Evolutionary conservation across 2,797 vertebrate species (phyloP).

Genomic region (Arnoldichthys spilopterus): DNA sequence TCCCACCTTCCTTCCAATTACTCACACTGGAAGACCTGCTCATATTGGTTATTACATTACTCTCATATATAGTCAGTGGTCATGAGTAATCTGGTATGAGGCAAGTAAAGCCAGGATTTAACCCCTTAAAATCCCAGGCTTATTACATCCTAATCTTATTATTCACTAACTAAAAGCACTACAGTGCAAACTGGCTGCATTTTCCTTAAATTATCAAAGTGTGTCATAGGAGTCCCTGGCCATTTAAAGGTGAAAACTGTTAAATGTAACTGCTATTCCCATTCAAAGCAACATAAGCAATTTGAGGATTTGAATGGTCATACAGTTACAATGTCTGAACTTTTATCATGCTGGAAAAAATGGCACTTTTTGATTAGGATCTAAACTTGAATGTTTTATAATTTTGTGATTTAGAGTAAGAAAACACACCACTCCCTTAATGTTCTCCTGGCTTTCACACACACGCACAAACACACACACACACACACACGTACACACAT

Average conservation of each 20-base stretch:
- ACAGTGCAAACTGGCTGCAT: too few species aligned
- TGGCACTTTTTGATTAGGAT: not conserved
- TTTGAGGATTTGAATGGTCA: not conserved
- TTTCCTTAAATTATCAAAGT: too few species aligned
- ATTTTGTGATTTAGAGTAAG: conserved; percentile 11
- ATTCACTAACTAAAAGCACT: too few species aligned
- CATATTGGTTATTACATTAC: conserved; percentile 23
- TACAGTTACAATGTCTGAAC: not conserved
- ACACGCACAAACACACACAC: conserved; percentile 14
- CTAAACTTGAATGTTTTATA: not conserved
- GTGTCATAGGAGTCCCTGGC: too few species aligned
- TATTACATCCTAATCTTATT: too few species aligned
- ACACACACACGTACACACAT: conserved; percentile 5
- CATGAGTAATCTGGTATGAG: not conserved
- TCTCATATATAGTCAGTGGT: not conserved
- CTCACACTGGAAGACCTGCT: conserved; percentile 17
- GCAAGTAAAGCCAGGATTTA: conserved; percentile 11
- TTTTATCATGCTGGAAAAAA: not conserved
- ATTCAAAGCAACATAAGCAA: not conserved
- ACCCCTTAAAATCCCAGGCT: too few species aligned
- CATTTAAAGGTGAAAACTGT: too few species aligned
- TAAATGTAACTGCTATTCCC: too few species aligned
- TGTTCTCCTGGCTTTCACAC: conserved; percentile 19
- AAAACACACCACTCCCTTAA: conserved; percentile 22
- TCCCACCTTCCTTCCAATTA: conserved; percentile 12